phyloP scores from a whole-genome alignment of 2,113 vertebrate species.

The Rhea americana region DNA sequence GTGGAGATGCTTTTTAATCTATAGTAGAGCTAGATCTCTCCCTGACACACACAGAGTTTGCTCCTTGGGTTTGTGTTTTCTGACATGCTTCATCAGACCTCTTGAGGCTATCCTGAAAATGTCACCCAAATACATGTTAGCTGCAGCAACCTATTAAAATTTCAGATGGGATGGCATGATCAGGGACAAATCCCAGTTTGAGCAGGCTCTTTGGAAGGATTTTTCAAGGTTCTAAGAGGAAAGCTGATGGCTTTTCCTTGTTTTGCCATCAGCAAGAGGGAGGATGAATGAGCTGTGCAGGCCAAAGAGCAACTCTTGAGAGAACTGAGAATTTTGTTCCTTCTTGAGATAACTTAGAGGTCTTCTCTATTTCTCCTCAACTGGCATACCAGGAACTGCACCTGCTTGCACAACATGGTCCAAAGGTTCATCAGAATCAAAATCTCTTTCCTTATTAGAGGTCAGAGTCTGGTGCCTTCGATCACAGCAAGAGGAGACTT shows the following conservation, averaged over 20 bases:
- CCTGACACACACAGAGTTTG: background rate
- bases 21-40: background rate
- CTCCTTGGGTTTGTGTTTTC: background rate
- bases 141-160: background rate
- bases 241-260: background rate
- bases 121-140: background rate
- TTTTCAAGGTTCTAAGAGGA: background rate
- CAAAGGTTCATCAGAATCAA: constrained; percentile 40
- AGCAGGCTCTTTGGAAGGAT: background rate
- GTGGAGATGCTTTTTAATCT: constrained; percentile 12
- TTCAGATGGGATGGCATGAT: background rate
- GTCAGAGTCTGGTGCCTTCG: constrained; percentile 27
- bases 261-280: background rate
- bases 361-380: background rate
- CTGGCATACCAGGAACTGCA: background rate
- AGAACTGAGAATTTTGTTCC: background rate
- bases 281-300: background rate
- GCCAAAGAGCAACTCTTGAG: background rate
- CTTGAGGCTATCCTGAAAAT: background rate
- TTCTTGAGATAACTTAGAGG: background rate
- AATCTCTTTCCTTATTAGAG: constrained; percentile 56
- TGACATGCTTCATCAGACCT: background rate
- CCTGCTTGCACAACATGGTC: constrained; percentile 29
- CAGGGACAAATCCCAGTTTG: rapidly evolving
- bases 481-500: background rate